Evolutionary conservation across 1,140 invertebrate species (phyloP).

Genomic region (Brachionus paranguensis): DNA sequence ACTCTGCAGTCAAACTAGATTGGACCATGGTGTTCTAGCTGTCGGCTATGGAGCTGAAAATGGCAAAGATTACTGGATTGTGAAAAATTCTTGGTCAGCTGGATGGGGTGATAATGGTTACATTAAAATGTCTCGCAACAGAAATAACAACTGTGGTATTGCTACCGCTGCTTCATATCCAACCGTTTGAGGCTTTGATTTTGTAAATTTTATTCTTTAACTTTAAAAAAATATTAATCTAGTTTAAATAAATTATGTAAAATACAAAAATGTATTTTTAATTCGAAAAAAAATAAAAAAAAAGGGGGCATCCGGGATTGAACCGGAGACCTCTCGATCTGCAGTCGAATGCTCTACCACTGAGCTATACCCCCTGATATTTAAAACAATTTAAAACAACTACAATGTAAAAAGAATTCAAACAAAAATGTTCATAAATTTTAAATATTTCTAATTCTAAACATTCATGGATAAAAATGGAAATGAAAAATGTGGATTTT

Average conservation of each 20-base stretch:
- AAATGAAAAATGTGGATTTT: background rate
- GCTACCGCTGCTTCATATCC: constrained; percentile 44
- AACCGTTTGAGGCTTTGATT: constrained; percentile 41
- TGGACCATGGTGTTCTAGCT: constrained; percentile 46
- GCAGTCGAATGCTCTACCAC: constrained; percentile 33
- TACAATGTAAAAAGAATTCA: background rate
- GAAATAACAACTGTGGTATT: constrained; percentile 52
- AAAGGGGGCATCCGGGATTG: constrained; percentile 28
- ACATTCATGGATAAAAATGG: background rate
- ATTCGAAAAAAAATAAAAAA: background rate
- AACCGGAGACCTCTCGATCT: constrained; percentile 33
- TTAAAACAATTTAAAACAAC: background rate
- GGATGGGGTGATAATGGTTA: constrained; percentile 60
- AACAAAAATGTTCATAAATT: background rate
- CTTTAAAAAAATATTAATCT: background rate
- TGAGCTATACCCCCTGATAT: constrained; percentile 20
- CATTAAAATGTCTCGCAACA: constrained; percentile 58
- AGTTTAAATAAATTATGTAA: background rate
- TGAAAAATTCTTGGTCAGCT: constrained; percentile 55
- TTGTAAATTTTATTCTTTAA: background rate
- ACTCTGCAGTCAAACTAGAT: constrained; percentile 14
- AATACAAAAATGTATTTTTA: background rate
- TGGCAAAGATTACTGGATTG: constrained; percentile 42
- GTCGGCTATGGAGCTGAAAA: constrained; percentile 46
- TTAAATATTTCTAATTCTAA: background rate